phyloP scores from a whole-genome alignment of 2,113 vertebrate species.

The Labeo rohita region DNA sequence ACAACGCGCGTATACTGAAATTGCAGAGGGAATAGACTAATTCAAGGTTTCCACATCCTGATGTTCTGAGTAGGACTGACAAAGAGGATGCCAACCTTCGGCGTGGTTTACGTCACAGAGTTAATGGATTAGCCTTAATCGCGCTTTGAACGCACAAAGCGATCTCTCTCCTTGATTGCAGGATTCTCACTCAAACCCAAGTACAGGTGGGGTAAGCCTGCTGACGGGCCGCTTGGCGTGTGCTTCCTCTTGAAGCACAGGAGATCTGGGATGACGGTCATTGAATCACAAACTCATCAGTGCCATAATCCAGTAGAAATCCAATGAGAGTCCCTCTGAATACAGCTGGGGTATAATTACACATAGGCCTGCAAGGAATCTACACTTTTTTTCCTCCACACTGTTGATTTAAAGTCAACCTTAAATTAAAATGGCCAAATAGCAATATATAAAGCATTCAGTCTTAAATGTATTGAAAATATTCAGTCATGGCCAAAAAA shows the following conservation, averaged over 20 bases:
- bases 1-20: neutral
- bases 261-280: constrained; percentile 6
- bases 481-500: too few relatives aligned
- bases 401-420: neutral
- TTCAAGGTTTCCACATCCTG: neutral
- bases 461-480: too few relatives aligned
- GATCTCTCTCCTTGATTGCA: constrained; percentile 14
- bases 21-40: neutral
- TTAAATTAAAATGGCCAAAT: neutral
- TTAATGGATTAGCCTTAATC: constrained; percentile 42
- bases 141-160: neutral
- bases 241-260: constrained; percentile 1
- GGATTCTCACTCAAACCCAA: neutral
- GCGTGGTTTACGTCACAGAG: constrained; percentile 6
- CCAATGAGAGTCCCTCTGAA: neutral
- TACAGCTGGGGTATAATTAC: constrained; percentile 15
- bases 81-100: neutral
- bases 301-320: neutral
- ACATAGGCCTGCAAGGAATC: neutral
- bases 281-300: constrained; percentile 16
- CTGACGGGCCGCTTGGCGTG: neutral
- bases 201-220: constrained; percentile 9
- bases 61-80: neutral
- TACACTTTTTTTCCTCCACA: neutral
- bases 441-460: too few relatives aligned